These are phyloP conservation scores for Zhuqinia jingwanae DNA, from an alignment of 2,888 invertebrate species.

Conservation along the genomic window DNA sequence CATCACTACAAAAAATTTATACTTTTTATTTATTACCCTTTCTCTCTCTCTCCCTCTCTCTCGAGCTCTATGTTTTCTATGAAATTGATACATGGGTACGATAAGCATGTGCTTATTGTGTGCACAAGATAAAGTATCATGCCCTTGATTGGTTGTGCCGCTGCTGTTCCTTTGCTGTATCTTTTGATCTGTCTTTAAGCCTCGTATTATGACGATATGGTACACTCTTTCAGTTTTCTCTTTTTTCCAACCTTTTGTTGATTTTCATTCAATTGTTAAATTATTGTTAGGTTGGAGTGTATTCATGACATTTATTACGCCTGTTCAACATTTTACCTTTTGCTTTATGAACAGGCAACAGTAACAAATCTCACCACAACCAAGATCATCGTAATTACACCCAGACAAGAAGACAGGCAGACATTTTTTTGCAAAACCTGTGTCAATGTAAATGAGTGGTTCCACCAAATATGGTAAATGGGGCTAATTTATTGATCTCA, in stretches of 20 bases:
- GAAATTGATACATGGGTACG: too few species aligned
- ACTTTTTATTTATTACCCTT: slow-evolving; percentile 25
- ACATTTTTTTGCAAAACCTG: background rate
- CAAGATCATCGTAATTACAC: too few species aligned
- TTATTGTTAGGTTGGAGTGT: background rate
- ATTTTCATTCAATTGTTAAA: background rate
- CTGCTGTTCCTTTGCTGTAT: background rate
- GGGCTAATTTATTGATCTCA: slow-evolving; percentile 53
- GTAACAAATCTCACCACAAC: slow-evolving; percentile 23
- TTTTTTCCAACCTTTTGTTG: background rate
- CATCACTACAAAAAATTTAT: slow-evolving; percentile 29
- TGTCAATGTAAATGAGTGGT: slow-evolving; percentile 20
- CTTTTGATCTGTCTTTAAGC: slow-evolving; percentile 32
- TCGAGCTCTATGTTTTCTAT: too few species aligned
- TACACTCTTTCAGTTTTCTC: slow-evolving; percentile 10
- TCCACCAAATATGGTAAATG: slow-evolving; percentile 52
- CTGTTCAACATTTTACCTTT: background rate
- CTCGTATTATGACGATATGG: background rate
- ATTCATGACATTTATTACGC: slow-evolving; percentile 24
- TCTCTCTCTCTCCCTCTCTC: too few species aligned
- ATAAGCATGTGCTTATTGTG: slow-evolving; percentile 4
- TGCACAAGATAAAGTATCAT: background rate
- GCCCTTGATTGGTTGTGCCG: background rate
- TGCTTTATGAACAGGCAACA: slow-evolving; percentile 8
- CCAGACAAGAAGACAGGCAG: background rate